Evolutionary conservation across 92 coral and sea anemone genomes (phyloP).

Genomic region (Epizoanthus fatuus): DNA sequence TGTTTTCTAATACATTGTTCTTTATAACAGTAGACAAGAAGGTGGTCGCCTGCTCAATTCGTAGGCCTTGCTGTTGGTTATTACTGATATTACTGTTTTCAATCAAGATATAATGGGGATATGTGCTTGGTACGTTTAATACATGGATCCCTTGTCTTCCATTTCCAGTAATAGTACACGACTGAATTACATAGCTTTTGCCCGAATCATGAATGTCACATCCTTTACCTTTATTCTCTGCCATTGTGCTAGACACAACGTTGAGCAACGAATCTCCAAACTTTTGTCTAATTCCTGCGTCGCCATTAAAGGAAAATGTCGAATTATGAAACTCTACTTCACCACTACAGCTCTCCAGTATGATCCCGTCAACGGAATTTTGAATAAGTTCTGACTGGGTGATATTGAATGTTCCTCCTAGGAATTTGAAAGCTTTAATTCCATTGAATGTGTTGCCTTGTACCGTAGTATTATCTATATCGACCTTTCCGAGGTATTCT

Average conservation of each 20-base stretch:
- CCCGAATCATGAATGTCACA: no score
- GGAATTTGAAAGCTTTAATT: background rate
- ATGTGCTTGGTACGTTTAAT: no score
- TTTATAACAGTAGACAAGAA: conserved; percentile 39
- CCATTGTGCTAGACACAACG: background rate
- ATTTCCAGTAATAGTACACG: no score
- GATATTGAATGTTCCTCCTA: no score
- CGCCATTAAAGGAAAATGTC: conserved; percentile 16
- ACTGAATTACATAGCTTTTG: no score
- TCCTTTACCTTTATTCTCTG: no score
- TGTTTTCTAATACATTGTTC: conserved; percentile 29
- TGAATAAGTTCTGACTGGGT: no score
- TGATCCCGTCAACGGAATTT: conserved; percentile 26
- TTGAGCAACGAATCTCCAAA: conserved; percentile 49
- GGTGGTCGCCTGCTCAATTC: background rate
- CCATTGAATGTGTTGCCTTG: conserved; percentile 33
- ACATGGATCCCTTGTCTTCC: no score
- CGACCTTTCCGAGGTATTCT: conserved; percentile 3
- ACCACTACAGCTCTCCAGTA: conserved; percentile 38
- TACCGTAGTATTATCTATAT: conserved; percentile 36
- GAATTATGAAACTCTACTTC: conserved; percentile 5
- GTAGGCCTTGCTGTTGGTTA: no score
- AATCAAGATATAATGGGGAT: no score
- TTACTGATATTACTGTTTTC: no score
- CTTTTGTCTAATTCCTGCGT: conserved; percentile 35